phyloP scores from a whole-genome alignment of 2,888 invertebrate genomes.

The Leptinotarsa tumamoca region DNA sequence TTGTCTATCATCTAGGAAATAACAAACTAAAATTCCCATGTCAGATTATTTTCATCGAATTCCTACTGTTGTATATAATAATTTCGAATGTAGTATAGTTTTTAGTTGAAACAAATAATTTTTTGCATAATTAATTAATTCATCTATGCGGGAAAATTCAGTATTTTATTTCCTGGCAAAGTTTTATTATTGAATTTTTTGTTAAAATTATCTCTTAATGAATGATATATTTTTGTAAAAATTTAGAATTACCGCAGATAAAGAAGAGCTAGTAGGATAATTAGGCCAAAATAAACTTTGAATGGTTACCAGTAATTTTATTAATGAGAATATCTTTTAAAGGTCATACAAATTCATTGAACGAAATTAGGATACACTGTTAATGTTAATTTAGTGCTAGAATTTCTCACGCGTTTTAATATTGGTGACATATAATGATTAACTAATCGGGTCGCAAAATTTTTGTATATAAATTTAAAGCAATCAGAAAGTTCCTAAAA shows the following conservation, averaged over 20 bases:
- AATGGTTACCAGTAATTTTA: conserved; percentile 18
- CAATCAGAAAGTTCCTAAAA: no score
- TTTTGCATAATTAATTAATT: background rate
- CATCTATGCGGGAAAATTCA: background rate
- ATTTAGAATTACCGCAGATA: background rate
- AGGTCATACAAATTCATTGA: background rate
- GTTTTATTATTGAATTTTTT: background rate
- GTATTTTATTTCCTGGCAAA: background rate
- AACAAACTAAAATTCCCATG: background rate
- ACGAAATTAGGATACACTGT: no score
- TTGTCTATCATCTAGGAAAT: background rate
- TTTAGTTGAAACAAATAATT: background rate
- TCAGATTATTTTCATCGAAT: background rate
- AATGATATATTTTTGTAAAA: conserved; percentile 13
- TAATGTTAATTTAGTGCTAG: no score
- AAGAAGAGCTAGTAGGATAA: background rate
- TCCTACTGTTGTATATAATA: background rate
- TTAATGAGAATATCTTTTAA: background rate
- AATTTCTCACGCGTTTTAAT: no score
- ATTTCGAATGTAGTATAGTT: no score
- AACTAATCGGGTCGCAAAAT: no score
- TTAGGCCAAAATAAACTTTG: conserved; percentile 2
- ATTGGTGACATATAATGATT: no score
- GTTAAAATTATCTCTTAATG: background rate
- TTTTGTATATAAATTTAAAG: no score